Percentiles rank a stretch among this genome's conserved stretches.
These are phyloP conservation scores for Jordanella pulchra DNA, from an alignment of 2,797 vertebrate species.

Conservation along the genomic window DNA sequence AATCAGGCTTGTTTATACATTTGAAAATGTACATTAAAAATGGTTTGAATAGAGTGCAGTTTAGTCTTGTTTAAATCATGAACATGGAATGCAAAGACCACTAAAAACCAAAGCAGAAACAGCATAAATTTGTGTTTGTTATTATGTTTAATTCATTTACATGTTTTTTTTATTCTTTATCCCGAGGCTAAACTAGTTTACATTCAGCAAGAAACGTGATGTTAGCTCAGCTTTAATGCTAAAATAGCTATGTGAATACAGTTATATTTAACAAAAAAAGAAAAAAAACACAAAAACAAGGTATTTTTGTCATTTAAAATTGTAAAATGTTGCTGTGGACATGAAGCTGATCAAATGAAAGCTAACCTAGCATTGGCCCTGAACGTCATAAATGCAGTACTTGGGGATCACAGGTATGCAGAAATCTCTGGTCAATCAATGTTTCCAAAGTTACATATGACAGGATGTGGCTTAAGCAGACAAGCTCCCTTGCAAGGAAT, in stretches of 20 bases:
- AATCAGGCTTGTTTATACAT: background rate
- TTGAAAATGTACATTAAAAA: conserved; percentile 7
- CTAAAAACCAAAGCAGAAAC: conserved; percentile 34
- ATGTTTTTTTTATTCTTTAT: conserved; percentile 60
- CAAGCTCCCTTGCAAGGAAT: conserved; percentile 33
- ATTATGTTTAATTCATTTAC: conserved; percentile 55
- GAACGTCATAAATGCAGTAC: conserved; percentile 21
- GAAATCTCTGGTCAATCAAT: conserved; percentile 42
- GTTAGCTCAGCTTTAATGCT: conserved; percentile 44
- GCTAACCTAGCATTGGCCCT: conserved; percentile 34
- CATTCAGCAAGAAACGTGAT: conserved; percentile 47
- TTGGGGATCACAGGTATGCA: conserved; percentile 47
- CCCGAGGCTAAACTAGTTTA: conserved; percentile 61
- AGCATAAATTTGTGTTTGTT: conserved; percentile 26
- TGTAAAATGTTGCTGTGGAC: conserved; percentile 21
- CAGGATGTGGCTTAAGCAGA: conserved; percentile 35
- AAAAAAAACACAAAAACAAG: no score
- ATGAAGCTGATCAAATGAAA: conserved; percentile 27
- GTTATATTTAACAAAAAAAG: conserved; percentile 1
- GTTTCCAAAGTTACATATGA: conserved; percentile 34
- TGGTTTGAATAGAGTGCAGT: background rate
- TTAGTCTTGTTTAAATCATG: background rate
- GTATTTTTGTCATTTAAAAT: conserved; percentile 23
- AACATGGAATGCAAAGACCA: conserved; percentile 10
- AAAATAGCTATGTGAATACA: conserved; percentile 20